Evolutionary conservation across 2,888 invertebrate genomes (phyloP), one percentile per base, ranked within the genome.

Genomic region (Petrolisthes cinctipes): DNA sequence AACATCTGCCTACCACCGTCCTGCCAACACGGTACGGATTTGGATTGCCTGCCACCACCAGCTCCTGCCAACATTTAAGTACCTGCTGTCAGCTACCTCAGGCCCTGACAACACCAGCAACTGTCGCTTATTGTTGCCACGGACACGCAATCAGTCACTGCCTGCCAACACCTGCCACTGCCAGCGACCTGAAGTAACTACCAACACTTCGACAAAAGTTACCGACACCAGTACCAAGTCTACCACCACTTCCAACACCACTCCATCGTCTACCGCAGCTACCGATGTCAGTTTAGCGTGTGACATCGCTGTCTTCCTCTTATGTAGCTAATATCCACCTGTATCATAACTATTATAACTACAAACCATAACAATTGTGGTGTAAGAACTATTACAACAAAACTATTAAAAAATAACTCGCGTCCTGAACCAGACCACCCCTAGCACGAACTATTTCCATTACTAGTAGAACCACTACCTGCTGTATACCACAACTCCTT

Each of bases 11-110:
- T 71, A 11, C 71, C 14, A 71, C 71, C 71, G 71, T 71, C 71
- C 71, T 71, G 20, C 14, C 71, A 71, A 14, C 61, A 71, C 71
- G n/a, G 14, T 71, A 14, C 71, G 20, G 20, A 14, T n/a, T 6
- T n/a, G 14, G 20, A 71, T n/a, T n/a, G n/a, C 20, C 20, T 71
- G 6, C 71, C 14, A 71, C 6, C 20, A 14, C 20, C 20, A n/a
- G 14, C 6, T 14, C n/a, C 71, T 71, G 71, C 71, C 71, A 71
- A 71, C 71, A 71, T 20, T 61, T 17, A 61, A 61, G 61, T 61
- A 71, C 71, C 71, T 71, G 71, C 71, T 20, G 20, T 20, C 71
- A 71, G 71, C 71, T 71, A 71, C 71, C 71, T 71, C 71, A 71
- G 71, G 71, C 71, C 6, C n/a, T 71, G 71, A 14, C 71, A 71